Evolutionary conservation across 2,113 vertebrate genomes (phyloP), one percentile per base, ranked within the genome.

Genomic region (Pipra filicauda): DNA sequence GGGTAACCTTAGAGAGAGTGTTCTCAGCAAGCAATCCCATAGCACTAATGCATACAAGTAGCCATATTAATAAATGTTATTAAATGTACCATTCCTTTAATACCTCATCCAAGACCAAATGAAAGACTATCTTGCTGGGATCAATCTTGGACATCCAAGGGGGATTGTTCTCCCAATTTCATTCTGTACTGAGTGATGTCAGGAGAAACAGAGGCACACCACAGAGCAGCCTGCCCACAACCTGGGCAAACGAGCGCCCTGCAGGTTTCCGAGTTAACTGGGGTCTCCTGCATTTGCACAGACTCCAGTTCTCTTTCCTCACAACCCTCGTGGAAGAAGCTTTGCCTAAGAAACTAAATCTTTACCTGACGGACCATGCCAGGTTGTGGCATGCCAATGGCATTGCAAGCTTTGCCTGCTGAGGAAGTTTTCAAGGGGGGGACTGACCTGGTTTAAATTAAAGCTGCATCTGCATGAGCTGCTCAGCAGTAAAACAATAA

Each of bases 171-270:
- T 30, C 87, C 81, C 52, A 15, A 15, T 70, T 95, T 78, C 10
- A 48, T 26, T 70, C 67, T 37, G 31, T 2, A 75, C 18, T 54
- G 14, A 76, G 43, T 0, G 0, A 71, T 11, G 19, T 55, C 67
- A 65, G 27, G 8, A 93, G 76, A 77, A 92, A 52, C 22, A 55
- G 70, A 52, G 58, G 75, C 15, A 74, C 19, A 19, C 9, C 2
- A 4, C 22, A 54, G 23, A 83, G 51, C n/a, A 92, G n/a, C 12
- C 31, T 77, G 54, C 11, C 67, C 3, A 5, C 21, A 48, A 30
- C 8, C 33, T 0, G 0, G 17, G 49, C 0, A 0, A 79, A 46
- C 0, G 0, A 85, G 52, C 1, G 2, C 12, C 6, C 26, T 33
- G 37, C 0, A 4, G 7, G 19, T 55, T 30, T 48, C 48, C 2